phyloP scores from a whole-genome alignment of 2,113 vertebrate genomes.

The Mola mola region DNA sequence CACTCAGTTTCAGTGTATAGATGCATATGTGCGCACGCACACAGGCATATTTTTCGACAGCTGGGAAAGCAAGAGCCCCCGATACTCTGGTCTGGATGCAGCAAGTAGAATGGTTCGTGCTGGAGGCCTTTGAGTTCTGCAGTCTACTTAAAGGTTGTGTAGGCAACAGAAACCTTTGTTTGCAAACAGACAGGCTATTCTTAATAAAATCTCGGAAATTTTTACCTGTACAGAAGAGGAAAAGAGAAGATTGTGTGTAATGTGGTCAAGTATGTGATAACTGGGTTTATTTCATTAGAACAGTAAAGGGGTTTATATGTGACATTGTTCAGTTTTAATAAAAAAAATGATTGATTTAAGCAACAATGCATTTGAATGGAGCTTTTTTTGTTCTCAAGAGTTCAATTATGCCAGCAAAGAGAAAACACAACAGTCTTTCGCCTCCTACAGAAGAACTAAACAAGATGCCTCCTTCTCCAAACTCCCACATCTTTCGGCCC shows the following conservation, averaged over 20 bases:
- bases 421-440: conserved; percentile 49
- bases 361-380: conserved; percentile 25
- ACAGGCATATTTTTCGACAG: conserved; percentile 50
- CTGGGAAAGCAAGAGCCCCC: conserved; percentile 55
- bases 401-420: conserved; percentile 75
- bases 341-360: conserved; percentile 22
- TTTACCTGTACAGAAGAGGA: conserved; percentile 32
- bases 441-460: conserved; percentile 59
- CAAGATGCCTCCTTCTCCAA: conserved; percentile 50
- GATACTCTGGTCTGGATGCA: conserved; percentile 21
- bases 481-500: conserved; percentile 59
- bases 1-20: conserved; percentile 7
- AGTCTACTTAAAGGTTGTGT: conserved; percentile 43
- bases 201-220: conserved; percentile 50
- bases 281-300: too few species aligned
- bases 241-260: conserved; percentile 31
- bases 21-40: background rate
- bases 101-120: conserved; percentile 17
- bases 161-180: conserved; percentile 37
- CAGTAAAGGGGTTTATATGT: too few species aligned
- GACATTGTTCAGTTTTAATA: too few species aligned
- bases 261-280: conserved; percentile 21
- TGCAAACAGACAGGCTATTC: conserved; percentile 48
- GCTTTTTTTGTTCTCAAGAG: conserved; percentile 72
- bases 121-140: conserved; percentile 33